Conservation (phyloP, 2,888 invertebrate species). For the Lamellibrachia satsuma region DNA sequence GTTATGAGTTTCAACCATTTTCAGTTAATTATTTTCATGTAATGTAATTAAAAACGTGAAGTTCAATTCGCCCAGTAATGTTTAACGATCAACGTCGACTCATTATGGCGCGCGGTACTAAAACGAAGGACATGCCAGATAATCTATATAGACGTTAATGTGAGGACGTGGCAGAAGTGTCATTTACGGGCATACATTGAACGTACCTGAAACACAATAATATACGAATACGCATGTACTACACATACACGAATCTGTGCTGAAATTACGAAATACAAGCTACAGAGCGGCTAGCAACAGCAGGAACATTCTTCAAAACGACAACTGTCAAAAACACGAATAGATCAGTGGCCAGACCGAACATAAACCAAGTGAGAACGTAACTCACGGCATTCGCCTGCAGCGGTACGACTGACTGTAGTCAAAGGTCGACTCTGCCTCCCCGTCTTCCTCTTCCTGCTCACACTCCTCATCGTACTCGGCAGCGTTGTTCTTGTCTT, state of each 20-base stretch:
- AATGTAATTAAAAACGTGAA: not conserved
- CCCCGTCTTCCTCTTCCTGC: not conserved
- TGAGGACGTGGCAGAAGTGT: not conserved
- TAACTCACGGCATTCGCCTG: slow-evolving; percentile 17
- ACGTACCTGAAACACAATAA: not conserved
- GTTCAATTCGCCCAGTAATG: not conserved
- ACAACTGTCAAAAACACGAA: not conserved
- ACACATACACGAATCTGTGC: too few species aligned
- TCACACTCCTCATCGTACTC: not conserved
- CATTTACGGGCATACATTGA: not conserved
- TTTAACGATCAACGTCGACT: not conserved
- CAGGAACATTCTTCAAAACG: not conserved
- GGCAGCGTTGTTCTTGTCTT: not conserved
- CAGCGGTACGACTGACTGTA: not conserved
- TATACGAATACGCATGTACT: too few species aligned
- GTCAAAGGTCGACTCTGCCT: not conserved
- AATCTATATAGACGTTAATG: not conserved
- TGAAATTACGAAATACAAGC: too few species aligned
- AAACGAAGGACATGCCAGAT: not conserved
- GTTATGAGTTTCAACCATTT: not conserved
- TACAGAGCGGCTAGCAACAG: not conserved
- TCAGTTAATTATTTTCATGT: not conserved
- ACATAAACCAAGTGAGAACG: not conserved
- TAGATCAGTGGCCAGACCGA: not conserved
- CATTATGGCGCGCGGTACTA: not conserved